A percentile compares a stretch with the other conserved stretches of the same genome.
Evolutionary conservation across 2,797 vertebrate species (phyloP).

Genomic region (Galago senegalensis): DNA sequence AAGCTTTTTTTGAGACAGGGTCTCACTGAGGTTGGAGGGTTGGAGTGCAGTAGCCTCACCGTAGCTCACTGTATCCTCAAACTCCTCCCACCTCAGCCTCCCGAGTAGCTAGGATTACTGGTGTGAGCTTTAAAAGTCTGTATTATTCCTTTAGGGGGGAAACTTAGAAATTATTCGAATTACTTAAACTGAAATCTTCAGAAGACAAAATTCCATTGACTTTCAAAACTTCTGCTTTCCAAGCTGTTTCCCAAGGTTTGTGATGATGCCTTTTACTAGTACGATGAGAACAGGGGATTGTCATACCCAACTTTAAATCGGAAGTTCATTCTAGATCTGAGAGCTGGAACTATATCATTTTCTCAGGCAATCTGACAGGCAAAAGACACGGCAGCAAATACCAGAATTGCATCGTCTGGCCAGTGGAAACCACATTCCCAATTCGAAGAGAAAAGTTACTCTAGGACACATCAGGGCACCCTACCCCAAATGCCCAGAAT

Average conservation of each 20-base stretch:
- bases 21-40: too few relatives aligned
- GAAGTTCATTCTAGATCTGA: background rate
- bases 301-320: background rate
- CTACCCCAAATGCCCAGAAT: background rate
- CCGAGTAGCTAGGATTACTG: too few relatives aligned
- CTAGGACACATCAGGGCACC: background rate
- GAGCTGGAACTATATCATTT: background rate
- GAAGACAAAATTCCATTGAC: background rate
- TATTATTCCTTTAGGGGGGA: background rate
- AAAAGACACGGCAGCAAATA: background rate
- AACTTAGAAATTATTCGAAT: background rate
- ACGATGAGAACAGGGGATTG: background rate
- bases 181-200: conserved; percentile 52
- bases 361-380: background rate
- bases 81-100: too few relatives aligned
- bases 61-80: too few relatives aligned
- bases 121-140: background rate
- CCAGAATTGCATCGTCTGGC: background rate
- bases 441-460: background rate
- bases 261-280: background rate
- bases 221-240: background rate
- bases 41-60: too few relatives aligned
- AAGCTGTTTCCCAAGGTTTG: background rate
- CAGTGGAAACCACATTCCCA: background rate
- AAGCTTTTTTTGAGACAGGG: background rate